Evolutionary conservation across 2,113 vertebrate genomes (phyloP).

Genomic region (Ancistrus triradiatus): DNA sequence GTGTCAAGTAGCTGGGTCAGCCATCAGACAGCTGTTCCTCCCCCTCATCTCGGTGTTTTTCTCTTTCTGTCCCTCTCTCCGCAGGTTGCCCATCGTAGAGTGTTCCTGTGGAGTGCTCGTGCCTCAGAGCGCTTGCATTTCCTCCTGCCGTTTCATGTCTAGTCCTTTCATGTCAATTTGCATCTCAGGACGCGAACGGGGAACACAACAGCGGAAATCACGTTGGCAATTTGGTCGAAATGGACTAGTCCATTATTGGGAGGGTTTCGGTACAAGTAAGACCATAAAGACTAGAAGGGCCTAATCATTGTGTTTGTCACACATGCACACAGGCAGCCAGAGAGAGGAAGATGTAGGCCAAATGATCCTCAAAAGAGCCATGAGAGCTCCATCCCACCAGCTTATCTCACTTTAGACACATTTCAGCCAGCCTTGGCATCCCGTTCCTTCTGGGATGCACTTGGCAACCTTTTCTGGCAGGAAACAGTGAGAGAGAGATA

Average conservation of each 20-base stretch:
- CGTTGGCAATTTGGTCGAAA: constrained; percentile 5
- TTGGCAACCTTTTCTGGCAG: constrained; percentile 35
- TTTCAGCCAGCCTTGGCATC: constrained; percentile 34
- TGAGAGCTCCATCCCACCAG: constrained; percentile 30
- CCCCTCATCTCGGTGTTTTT: not conserved
- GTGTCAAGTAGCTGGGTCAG: constrained; percentile 29
- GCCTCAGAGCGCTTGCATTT: constrained; percentile 27
- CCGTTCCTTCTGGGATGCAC: constrained; percentile 27
- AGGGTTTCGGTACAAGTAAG: too few relatives aligned
- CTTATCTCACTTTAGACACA: constrained; percentile 46
- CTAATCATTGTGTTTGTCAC: too few relatives aligned
- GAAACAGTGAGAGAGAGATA: constrained; percentile 36
- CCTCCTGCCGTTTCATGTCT: constrained; percentile 13
- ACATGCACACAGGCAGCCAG: too few relatives aligned
- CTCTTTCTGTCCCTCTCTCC: constrained; percentile 10
- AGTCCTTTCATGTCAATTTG: too few relatives aligned
- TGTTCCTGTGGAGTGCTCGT: constrained; percentile 20
- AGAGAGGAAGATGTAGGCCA: constrained; percentile 16
- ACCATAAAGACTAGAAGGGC: too few relatives aligned
- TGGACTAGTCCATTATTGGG: too few relatives aligned
- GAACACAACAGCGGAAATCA: too few relatives aligned
- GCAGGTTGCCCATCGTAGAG: constrained; percentile 16
- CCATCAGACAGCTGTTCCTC: not conserved
- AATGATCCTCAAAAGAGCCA: constrained; percentile 33
- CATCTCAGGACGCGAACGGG: too few relatives aligned